These are phyloP conservation scores for Hippocampus barbouri DNA, from an alignment of 2,113 vertebrate species.

Conservation along the genomic window DNA sequence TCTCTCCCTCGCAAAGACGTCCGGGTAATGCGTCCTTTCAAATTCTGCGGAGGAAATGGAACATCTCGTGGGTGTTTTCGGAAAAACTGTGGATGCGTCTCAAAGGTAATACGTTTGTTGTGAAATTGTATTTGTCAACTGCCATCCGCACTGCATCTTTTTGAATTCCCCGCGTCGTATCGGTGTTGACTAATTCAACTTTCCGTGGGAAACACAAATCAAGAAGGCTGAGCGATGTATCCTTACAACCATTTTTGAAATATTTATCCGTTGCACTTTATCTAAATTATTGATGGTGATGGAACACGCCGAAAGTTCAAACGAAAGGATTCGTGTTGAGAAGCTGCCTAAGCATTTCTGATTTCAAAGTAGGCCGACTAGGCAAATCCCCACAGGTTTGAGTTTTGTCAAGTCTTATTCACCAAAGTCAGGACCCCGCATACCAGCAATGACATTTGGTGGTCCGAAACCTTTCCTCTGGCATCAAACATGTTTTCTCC, in stretches of 20 bases:
- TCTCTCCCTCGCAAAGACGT: constrained; percentile 81
- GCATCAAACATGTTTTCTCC: background rate
- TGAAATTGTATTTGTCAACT: background rate
- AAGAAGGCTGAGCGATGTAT: constrained; percentile 50
- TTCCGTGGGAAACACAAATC: constrained; percentile 41
- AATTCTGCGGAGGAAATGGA: constrained; percentile 71
- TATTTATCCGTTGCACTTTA: constrained; percentile 71
- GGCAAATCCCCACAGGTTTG: constrained; percentile 10
- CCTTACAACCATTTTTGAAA: constrained; percentile 63
- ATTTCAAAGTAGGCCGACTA: constrained; percentile 33
- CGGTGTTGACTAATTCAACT: constrained; percentile 31
- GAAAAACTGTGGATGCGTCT: background rate
- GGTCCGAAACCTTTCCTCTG: background rate
- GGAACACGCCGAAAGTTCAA: constrained; percentile 60
- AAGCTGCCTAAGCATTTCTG: constrained; percentile 42
- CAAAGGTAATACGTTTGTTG: background rate
- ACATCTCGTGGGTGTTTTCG: constrained; percentile 12
- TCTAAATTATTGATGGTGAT: constrained; percentile 60
- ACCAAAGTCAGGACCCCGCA: background rate
- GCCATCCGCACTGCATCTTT: background rate
- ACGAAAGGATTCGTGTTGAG: constrained; percentile 57
- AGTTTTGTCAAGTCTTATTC: constrained; percentile 6
- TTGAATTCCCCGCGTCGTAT: constrained; percentile 16
- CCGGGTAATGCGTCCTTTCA: constrained; percentile 83
- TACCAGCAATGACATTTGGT: background rate